A percentile compares a stretch with the other conserved stretches of the same genome.
These are phyloP conservation scores for Acrobasis consociella DNA, from an alignment of 2,888 invertebrate genomes.

Conservation along the genomic window DNA sequence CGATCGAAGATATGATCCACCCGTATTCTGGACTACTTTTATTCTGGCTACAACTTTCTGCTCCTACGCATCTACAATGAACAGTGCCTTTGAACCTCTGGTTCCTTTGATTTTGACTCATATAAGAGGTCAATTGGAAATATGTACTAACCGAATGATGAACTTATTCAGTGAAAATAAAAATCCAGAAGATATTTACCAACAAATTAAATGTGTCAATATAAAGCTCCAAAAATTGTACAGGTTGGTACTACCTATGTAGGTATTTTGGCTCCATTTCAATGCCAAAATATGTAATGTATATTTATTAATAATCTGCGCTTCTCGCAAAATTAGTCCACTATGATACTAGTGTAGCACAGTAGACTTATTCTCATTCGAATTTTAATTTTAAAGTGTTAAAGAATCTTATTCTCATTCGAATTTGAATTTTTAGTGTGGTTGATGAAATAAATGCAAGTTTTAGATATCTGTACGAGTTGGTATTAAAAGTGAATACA, in stretches of 20 bases:
- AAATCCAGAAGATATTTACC: conserved; percentile 38
- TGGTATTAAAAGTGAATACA: conserved; percentile 60
- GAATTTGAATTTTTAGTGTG: conserved; percentile 46
- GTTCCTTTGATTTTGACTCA: conserved; percentile 64
- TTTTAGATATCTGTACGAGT: conserved; percentile 57
- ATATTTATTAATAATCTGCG: too few species aligned
- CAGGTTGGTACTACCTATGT: conserved; percentile 37
- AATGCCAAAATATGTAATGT: too few species aligned
- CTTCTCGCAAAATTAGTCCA: too few species aligned
- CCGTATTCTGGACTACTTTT: conserved; percentile 42
- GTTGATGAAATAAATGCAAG: conserved; percentile 42
- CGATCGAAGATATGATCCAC: conserved; percentile 40
- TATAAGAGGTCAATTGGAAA: conserved; percentile 59
- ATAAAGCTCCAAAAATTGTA: conserved; percentile 55
- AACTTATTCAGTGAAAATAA: conserved; percentile 41
- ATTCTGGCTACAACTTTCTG: conserved; percentile 42
- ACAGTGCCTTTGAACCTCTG: conserved; percentile 64
- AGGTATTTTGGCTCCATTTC: too few species aligned
- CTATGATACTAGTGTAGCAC: too few species aligned
- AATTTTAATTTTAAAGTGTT: conserved; percentile 33
- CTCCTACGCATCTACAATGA: conserved; percentile 46
- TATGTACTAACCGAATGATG: conserved; percentile 51
- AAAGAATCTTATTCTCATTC: neutral
- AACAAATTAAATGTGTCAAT: conserved; percentile 52
- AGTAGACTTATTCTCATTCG: neutral